phyloP scores from a whole-genome alignment of 2,113 vertebrate genomes.

The Acrocephalus arundinaceus region DNA sequence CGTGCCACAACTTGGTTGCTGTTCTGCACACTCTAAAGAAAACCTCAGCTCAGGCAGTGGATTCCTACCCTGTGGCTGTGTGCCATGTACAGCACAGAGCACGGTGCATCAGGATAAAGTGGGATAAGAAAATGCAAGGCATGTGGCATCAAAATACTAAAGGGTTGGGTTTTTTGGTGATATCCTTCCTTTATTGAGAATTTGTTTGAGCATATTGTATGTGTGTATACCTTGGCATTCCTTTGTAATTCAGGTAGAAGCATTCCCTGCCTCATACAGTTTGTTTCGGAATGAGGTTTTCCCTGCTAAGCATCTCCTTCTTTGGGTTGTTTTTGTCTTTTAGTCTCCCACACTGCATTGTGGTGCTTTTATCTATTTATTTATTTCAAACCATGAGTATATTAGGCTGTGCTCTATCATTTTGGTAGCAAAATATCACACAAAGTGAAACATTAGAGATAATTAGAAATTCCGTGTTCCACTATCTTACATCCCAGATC shows the following conservation, averaged over 20 bases:
- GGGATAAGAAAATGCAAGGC: background rate
- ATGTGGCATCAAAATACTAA: background rate
- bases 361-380: background rate
- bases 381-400: background rate
- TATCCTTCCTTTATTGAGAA: background rate
- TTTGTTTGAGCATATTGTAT: background rate
- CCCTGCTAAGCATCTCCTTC: background rate
- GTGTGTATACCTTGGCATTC: background rate
- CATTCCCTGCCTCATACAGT: background rate
- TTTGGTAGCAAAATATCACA: background rate
- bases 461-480: background rate
- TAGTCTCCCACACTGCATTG: background rate
- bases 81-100: background rate
- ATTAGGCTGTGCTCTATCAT: background rate
- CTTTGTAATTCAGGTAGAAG: background rate
- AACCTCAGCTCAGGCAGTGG: background rate
- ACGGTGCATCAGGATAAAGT: background rate
- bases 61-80: background rate
- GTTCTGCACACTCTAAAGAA: background rate
- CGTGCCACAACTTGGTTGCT: background rate
- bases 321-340: background rate
- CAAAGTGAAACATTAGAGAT: background rate
- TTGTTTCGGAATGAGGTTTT: background rate
- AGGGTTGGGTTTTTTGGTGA: background rate
- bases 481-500: background rate